A percentile compares a stretch with the other conserved stretches of the same genome.
Evolutionary conservation across 2,888 invertebrate genomes (phyloP).

Genomic region (Eustalomyia histrio): DNA sequence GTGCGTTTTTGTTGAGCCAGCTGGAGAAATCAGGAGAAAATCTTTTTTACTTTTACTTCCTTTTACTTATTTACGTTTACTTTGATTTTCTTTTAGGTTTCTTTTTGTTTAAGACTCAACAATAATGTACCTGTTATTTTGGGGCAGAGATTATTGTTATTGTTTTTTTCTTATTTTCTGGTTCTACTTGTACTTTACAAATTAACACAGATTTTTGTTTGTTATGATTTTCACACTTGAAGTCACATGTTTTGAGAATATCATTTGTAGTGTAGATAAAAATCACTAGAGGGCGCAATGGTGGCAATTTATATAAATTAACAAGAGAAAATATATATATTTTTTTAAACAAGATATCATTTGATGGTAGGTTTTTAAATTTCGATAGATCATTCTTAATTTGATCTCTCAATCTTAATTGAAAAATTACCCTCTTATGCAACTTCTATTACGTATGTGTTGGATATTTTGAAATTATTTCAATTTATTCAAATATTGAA

Average conservation of each 20-base stretch:
- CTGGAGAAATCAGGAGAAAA: slow-evolving; percentile 59
- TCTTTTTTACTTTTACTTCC: slow-evolving; percentile 25
- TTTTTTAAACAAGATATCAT: no score
- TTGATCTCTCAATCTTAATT: no score
- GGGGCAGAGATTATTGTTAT: not conserved
- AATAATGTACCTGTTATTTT: slow-evolving; percentile 47
- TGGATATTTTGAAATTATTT: no score
- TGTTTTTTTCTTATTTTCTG: slow-evolving; percentile 31
- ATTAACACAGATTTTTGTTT: slow-evolving; percentile 44
- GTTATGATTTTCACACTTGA: slow-evolving; percentile 57
- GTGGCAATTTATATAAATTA: no score
- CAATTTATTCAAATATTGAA: no score
- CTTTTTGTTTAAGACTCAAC: slow-evolving; percentile 15
- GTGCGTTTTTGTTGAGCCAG: slow-evolving; percentile 32
- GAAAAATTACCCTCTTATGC: no score
- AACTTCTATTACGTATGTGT: no score
- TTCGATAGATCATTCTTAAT: no score
- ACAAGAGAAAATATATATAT: no score
- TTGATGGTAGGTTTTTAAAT: no score
- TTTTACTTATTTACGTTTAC: slow-evolving; percentile 24
- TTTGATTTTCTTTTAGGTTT: slow-evolving; percentile 13
- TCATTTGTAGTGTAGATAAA: not conserved
- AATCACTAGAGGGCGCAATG: slow-evolving; percentile 35
- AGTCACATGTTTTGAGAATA: slow-evolving; percentile 5
- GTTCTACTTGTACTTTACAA: slow-evolving; percentile 35